Evolutionary conservation across 2,888 invertebrate species (phyloP), one percentile per base, ranked within the genome.

Genomic region (Oscheius sp.): DNA sequence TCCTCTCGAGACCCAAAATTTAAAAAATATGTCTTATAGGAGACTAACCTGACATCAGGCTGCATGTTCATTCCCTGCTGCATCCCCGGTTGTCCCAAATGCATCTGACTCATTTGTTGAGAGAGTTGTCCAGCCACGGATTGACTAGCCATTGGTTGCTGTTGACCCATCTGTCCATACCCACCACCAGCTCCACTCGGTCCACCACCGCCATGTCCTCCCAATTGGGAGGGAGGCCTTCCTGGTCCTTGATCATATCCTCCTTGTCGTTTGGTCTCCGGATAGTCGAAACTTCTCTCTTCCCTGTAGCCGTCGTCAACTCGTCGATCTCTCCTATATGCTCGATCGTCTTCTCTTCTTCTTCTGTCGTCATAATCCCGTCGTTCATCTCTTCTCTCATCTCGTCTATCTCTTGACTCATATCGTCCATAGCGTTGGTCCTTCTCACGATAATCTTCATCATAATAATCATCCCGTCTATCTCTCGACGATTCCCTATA

Each of bases 21-120:
- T n/a, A n/a, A n/a, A n/a, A n/a, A n/a, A n/a, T n/a, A n/a, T n/a
- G n/a, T n/a, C n/a, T n/a, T n/a, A n/a, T n/a, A n/a, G n/a, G n/a
- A n/a, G 17, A 17, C 53, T 5, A 8, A 39, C 37, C 57, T 39
- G 27, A 23, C 29, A 23, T 45, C 58, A 33, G 37, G 20, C 12
- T 25, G 64, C 64, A 64, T 64, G 23, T 20, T n/a, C 33, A 10
- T 2, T 29, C 31, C 42, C n/a, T n/a, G 37, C 2, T 23, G 12
- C 42, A 61, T 61, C 2, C 27, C 29, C 27, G 31, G 55, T 10
- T 65, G 55, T n/a, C 37, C 53, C 1, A 65, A 25, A 23, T 73
- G 71, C 72, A 75, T 70, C 50, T 75, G 75, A 12, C 61, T 61
- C 75, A 78, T 76, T 48, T 76, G 78, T 29, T 73, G 69, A 10